These are phyloP conservation scores for Drosophila bipectinata DNA, from an alignment of 1,140 invertebrate genomes.

Conservation along the genomic window DNA sequence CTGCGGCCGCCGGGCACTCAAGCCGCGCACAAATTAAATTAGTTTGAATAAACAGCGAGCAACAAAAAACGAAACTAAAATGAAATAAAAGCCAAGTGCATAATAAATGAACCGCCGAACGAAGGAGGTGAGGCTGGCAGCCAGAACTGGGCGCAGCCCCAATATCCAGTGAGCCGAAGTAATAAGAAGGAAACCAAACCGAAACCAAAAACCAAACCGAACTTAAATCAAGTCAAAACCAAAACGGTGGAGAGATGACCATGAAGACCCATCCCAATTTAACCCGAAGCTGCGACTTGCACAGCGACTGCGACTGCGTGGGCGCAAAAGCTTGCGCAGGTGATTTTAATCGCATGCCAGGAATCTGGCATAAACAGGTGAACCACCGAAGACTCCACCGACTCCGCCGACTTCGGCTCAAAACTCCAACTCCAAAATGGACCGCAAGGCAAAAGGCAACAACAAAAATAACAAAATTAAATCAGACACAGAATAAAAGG, in stretches of 20 bases:
- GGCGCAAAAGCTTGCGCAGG: constrained; percentile 80
- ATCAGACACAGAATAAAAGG: constrained; percentile 61
- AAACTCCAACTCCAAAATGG: constrained; percentile 41
- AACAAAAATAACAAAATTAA: constrained; percentile 58
- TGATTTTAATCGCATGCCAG: constrained; percentile 83
- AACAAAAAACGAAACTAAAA: constrained; percentile 46
- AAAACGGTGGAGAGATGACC: constrained; percentile 12
- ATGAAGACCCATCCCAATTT: constrained; percentile 55
- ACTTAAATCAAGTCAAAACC: constrained; percentile 57
- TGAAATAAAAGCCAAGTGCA: constrained; percentile 63
- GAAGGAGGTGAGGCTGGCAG: neutral
- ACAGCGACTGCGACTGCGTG: constrained; percentile 51
- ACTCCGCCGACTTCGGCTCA: constrained; percentile 29
- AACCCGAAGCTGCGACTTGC: constrained; percentile 42
- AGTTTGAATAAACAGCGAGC: constrained; percentile 81
- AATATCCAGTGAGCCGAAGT: constrained; percentile 43
- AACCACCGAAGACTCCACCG: constrained; percentile 55
- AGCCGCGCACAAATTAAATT: constrained; percentile 78
- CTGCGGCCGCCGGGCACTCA: constrained; percentile 67
- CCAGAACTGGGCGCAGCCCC: constrained; percentile 59
- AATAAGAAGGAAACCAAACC: constrained; percentile 26
- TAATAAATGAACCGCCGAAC: constrained; percentile 70
- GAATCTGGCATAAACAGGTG: constrained; percentile 83
- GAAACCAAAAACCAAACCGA: constrained; percentile 19
- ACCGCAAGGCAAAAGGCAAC: constrained; percentile 48